phyloP scores from a whole-genome alignment of 2,113 vertebrate genomes.

The Macroglossus sobrinus region DNA sequence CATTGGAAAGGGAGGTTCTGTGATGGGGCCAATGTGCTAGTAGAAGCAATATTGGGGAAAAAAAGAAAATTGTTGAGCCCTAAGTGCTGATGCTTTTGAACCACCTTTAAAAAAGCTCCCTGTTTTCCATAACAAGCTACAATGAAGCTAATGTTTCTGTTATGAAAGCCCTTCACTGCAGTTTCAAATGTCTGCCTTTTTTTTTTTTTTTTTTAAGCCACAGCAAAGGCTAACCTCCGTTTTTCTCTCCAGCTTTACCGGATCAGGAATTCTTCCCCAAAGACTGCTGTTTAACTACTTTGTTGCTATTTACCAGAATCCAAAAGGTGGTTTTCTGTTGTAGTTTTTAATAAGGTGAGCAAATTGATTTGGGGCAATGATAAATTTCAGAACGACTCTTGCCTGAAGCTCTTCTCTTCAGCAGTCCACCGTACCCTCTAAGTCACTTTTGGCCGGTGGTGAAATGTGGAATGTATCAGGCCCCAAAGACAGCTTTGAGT shows the following conservation, averaged over 20 bases:
- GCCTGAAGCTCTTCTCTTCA: background rate
- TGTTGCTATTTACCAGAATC: conserved; percentile 32
- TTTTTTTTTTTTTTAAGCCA: conserved; percentile 15
- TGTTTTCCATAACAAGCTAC: conserved; percentile 60
- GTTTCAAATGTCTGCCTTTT: conserved; percentile 33
- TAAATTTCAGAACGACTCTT: conserved; percentile 33
- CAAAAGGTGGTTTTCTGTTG: background rate
- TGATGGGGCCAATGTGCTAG: background rate
- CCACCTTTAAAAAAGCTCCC: conserved; percentile 43
- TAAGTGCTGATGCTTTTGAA: conserved; percentile 34
- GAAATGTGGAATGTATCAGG: background rate
- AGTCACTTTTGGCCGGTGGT: background rate
- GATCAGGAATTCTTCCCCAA: background rate
- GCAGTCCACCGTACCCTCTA: background rate
- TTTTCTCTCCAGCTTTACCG: background rate
- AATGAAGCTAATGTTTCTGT: conserved; percentile 55
- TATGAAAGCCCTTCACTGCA: conserved; percentile 55
- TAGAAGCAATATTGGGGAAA: background rate
- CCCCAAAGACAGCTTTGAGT: background rate
- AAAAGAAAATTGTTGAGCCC: conserved; percentile 18
- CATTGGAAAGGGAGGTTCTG: background rate
- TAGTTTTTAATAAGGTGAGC: conserved; percentile 18
- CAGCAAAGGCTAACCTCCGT: conserved; percentile 29
- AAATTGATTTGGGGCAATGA: background rate
- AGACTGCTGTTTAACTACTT: background rate